Conservation (phyloP, 2,797 vertebrate species). For the Podarcis lilfordi region DNA sequence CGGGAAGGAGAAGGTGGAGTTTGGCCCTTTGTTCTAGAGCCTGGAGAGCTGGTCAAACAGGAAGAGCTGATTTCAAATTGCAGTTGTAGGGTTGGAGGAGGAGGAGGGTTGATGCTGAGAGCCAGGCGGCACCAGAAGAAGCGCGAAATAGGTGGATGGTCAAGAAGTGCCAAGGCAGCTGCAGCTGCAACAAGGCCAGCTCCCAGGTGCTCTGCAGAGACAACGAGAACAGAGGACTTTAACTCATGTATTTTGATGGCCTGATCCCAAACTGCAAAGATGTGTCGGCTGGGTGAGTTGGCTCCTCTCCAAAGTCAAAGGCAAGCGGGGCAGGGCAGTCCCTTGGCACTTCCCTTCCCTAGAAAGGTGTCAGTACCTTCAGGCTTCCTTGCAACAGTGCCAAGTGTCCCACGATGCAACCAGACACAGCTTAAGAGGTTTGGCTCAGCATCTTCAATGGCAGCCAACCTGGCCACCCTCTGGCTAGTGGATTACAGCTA, state of each 20-base stretch:
- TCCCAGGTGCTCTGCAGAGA: accelerated
- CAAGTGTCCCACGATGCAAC: not conserved
- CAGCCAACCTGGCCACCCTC: no score
- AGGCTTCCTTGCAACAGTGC: not conserved
- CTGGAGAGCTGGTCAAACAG: slow-evolving; percentile 66
- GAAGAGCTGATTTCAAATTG: slow-evolving; percentile 39
- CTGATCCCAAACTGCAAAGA: accelerated
- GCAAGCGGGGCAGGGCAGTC: not conserved
- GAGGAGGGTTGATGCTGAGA: not conserved
- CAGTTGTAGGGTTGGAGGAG: not conserved
- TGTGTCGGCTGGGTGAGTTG: slow-evolving; percentile 64
- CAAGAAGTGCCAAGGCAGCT: not conserved
- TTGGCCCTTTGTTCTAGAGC: slow-evolving; percentile 1
- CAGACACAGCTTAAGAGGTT: not conserved
- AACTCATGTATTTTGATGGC: not conserved
- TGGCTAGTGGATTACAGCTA: not conserved
- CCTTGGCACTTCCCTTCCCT: no score
- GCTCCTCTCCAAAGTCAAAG: no score
- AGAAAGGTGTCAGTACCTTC: not conserved
- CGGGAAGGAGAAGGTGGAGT: slow-evolving; percentile 55
- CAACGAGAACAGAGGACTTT: accelerated
- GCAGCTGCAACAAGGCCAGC: not conserved
- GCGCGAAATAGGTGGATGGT: not conserved
- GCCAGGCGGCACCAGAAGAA: not conserved
- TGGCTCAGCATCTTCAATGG: not conserved